A percentile compares a stretch with the other conserved stretches of the same genome.
These are phyloP conservation scores for Ancistrus triradiatus DNA, from an alignment of 2,113 vertebrate genomes.

Conservation along the genomic window DNA sequence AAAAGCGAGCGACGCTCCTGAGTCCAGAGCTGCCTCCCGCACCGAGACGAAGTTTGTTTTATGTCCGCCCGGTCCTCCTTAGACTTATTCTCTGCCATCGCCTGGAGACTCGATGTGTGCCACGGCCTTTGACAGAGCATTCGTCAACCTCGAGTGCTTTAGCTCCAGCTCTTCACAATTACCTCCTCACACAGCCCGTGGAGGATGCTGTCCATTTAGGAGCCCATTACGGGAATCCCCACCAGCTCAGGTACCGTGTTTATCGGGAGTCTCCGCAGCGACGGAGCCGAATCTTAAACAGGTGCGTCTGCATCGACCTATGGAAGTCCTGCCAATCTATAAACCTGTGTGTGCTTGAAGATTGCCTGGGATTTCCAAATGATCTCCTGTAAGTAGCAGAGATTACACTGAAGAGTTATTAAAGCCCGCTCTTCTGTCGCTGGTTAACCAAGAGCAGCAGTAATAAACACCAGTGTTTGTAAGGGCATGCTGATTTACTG, in stretches of 20 bases:
- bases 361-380: constrained; percentile 13
- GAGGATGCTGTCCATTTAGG: constrained; percentile 26
- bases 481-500: neutral
- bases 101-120: neutral
- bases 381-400: constrained; percentile 19
- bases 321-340: too few species aligned
- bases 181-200: constrained; percentile 1
- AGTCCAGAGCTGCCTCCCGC: too few species aligned
- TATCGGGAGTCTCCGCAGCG: neutral
- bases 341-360: constrained; percentile 12
- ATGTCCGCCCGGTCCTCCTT: neutral
- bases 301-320: too few species aligned
- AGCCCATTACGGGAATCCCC: constrained; percentile 27
- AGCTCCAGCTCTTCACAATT: constrained; percentile 21
- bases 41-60: constrained; percentile 1
- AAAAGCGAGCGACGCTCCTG: too few species aligned
- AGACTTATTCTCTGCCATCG: constrained; percentile 2
- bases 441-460: neutral
- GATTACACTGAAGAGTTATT: constrained; percentile 30
- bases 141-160: constrained; percentile 17
- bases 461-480: neutral
- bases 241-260: constrained; percentile 4
- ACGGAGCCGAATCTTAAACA: neutral
- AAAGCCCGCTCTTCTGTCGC: constrained; percentile 10
- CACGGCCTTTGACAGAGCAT: constrained; percentile 21